Percentiles rank a stretch among this genome's conserved stretches.
phyloP scores from a whole-genome alignment of 2,797 vertebrate species.

The Chanos chanos region DNA sequence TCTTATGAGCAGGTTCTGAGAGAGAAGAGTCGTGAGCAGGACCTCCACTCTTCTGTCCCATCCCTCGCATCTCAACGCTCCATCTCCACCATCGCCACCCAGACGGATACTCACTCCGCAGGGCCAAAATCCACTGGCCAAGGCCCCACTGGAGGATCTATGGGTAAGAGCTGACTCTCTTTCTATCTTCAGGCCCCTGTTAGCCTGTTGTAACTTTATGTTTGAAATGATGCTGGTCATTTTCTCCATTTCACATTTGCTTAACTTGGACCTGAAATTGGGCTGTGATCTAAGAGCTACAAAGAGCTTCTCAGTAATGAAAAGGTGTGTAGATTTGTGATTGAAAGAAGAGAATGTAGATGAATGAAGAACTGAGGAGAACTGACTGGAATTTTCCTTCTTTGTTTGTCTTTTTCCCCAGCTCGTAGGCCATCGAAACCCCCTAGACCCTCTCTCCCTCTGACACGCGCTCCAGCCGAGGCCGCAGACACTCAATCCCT shows the following conservation, averaged over 20 bases:
- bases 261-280: no score
- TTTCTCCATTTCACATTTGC: no score
- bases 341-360: background rate
- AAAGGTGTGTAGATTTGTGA: no score
- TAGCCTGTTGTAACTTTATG: no score
- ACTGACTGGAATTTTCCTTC: background rate
- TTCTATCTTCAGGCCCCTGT: no score
- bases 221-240: no score
- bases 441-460: constrained; percentile 62
- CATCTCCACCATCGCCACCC: constrained; percentile 85
- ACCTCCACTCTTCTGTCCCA: constrained; percentile 57
- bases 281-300: no score
- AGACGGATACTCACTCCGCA: constrained; percentile 79
- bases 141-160: no score
- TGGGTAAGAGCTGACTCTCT: no score
- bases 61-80: constrained; percentile 60
- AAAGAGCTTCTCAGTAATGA: no score
- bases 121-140: constrained; percentile 66
- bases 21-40: constrained; percentile 91
- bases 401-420: constrained; percentile 49
- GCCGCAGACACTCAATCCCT: background rate
- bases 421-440: constrained; percentile 75
- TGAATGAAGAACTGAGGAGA: no score
- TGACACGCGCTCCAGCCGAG: constrained; percentile 18
- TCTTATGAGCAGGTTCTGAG: constrained; percentile 97